Evolutionary conservation across 53 echinoderm and acorn worm species (phyloP), one percentile per base, ranked within the genome.

Genomic region (Zoroaster sp.): DNA sequence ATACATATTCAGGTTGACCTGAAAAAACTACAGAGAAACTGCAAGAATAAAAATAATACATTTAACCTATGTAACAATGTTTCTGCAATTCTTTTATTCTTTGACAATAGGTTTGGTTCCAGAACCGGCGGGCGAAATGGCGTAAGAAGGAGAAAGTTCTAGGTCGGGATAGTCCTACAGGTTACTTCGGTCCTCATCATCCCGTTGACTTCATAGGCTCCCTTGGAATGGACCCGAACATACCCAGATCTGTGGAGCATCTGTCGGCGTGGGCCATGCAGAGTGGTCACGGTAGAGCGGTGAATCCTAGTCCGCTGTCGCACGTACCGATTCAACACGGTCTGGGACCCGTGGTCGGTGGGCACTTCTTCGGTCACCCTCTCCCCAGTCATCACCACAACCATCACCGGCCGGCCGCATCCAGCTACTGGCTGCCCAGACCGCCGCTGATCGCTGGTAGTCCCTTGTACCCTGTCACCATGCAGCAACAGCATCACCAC

Each of bases 81-180:
- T n/a, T 31, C 44, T 71, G 59, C 30, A 15, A 30, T 35, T 65
- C 39, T 14, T 82, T 39, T 89, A 1, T 72, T 21, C 59, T 74
- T 53, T 21, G 51, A 49, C 37, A 44, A 9, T 83, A 99, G 99
- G 99, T 99, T 25, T 99, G 99, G 99, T 99, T 99, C 73, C 99
- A 99, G 54, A 99, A 99, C 74, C 86, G 99, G 82, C 74, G 99
- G 42, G 99, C 99, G 4, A 99, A 99, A 74, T 99, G 99, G 99
- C 92, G 99, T 34, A 99, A 99, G 86, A 93, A 91, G 86, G 99
- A 99, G 74, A 99, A 99, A 73, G 32, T 95, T 18, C 72, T 94
- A 9, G 96, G 91, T 5, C 76, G 86, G 4, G 95, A 95, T 4
- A 88, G 90, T 67, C 92, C 90, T 18, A 54, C 73, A 10, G 71